A percentile compares a stretch with the other conserved stretches of the same genome.
Evolutionary conservation across 2,113 vertebrate genomes (phyloP).

Genomic region (Heterochromis multidens): DNA sequence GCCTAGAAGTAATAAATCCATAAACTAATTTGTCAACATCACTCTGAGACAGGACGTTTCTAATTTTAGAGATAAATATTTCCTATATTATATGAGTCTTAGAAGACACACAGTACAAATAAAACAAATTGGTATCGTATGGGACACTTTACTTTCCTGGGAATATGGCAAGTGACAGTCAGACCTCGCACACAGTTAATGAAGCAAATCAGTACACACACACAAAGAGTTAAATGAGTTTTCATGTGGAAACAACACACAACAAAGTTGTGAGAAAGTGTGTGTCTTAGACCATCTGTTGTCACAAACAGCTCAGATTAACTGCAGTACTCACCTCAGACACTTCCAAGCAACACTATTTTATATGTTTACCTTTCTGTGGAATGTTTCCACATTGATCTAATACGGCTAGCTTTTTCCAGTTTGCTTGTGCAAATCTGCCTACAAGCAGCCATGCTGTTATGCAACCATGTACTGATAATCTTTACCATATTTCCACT

Average conservation of each 20-base stretch:
- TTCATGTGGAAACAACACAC: background rate
- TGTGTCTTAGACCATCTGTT: constrained; percentile 9
- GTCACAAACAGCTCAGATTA: background rate
- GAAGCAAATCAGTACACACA: background rate
- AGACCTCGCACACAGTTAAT: too few species aligned
- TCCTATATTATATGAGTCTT: too few species aligned
- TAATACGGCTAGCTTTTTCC: constrained; percentile 3
- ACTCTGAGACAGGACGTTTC: too few species aligned
- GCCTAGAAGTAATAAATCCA: too few species aligned
- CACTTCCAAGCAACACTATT: background rate
- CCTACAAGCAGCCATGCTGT: background rate
- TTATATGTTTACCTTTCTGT: constrained; percentile 13
- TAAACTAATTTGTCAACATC: too few species aligned
- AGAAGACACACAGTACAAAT: too few species aligned
- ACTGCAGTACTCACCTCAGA: background rate
- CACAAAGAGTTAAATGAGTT: background rate
- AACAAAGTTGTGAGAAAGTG: constrained; percentile 1
- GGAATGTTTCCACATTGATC: background rate
- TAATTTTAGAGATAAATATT: too few species aligned
- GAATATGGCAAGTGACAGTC: too few species aligned
- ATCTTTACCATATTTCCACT: constrained; percentile 2
- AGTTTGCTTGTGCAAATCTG: background rate
- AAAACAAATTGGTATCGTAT: too few species aligned
- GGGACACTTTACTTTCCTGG: too few species aligned
- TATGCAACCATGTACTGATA: constrained; percentile 16